Percentiles rank a stretch among this genome's conserved stretches.
phyloP scores from a whole-genome alignment of 2,797 vertebrate genomes.

The Luscinia luscinia region DNA sequence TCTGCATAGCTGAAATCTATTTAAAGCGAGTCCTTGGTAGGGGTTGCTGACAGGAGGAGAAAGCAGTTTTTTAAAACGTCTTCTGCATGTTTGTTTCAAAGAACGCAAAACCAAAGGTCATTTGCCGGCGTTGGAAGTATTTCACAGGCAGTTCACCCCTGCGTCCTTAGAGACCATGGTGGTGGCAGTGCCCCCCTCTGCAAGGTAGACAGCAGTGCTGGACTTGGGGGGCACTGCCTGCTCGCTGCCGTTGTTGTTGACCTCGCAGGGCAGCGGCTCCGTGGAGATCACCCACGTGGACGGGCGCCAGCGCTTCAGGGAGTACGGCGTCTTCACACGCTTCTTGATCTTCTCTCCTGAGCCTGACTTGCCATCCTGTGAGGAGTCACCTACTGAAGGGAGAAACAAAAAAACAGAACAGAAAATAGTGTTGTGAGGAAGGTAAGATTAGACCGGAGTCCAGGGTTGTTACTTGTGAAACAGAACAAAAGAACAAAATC shows the following conservation, averaged over 20 bases:
- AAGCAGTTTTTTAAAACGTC: constrained; percentile 77
- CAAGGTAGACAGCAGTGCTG: constrained; percentile 89
- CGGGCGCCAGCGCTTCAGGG: constrained; percentile 96
- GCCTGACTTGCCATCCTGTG: constrained; percentile 83
- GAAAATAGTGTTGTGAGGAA: constrained; percentile 17
- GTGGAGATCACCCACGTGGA: constrained; percentile 98
- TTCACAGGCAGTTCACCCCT: constrained; percentile 92
- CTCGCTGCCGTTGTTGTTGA: constrained; percentile 81
- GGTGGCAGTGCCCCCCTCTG: constrained; percentile 86
- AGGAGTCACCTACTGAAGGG: constrained; percentile 80
- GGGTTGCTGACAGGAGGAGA: constrained; percentile 79
- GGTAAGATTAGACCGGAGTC: background rate
- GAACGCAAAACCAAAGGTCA: constrained; percentile 70
- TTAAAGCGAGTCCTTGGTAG: constrained; percentile 89
- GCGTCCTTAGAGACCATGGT: constrained; percentile 85
- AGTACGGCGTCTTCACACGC: constrained; percentile 97
- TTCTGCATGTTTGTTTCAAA: constrained; percentile 75
- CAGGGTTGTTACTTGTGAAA: background rate
- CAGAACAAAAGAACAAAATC: background rate
- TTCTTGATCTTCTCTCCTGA: constrained; percentile 98
- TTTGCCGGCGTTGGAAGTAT: constrained; percentile 61
- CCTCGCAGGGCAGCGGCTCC: constrained; percentile 88
- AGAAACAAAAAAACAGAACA: background rate
- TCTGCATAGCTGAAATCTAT: constrained; percentile 97
- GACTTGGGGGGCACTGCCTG: constrained; percentile 86